Percentiles rank a stretch among this genome's conserved stretches.
Evolutionary conservation across 2,888 invertebrate species (phyloP).

Genomic region (Ennomos erosarius): DNA sequence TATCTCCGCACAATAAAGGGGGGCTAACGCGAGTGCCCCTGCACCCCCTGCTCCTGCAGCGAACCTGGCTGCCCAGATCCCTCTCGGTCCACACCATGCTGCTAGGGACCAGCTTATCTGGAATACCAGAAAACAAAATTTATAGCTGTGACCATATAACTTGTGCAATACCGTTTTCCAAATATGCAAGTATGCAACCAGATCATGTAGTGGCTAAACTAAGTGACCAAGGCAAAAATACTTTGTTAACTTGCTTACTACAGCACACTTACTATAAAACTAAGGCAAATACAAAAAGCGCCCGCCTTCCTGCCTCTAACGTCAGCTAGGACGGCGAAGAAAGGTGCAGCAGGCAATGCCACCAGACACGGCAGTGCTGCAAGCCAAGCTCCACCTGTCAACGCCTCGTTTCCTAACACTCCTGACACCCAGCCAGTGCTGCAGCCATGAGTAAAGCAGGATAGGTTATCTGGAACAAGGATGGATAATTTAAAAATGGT

Average conservation of each 20-base stretch:
- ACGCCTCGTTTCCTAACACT: slow-evolving; percentile 72
- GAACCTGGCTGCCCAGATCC: slow-evolving; percentile 75
- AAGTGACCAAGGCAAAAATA: too few species aligned
- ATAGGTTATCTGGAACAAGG: slow-evolving; percentile 67
- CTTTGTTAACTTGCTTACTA: too few species aligned
- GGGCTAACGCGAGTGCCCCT: slow-evolving; percentile 70
- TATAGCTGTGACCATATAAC: not conserved
- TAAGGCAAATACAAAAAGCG: slow-evolving; percentile 68
- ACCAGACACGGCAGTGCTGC: slow-evolving; percentile 76
- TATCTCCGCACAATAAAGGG: slow-evolving; percentile 77
- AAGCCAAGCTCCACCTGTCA: slow-evolving; percentile 78
- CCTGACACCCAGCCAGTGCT: slow-evolving; percentile 81
- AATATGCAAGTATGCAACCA: too few species aligned
- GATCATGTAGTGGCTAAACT: too few species aligned
- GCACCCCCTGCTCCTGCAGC: slow-evolving; percentile 79
- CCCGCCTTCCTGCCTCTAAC: slow-evolving; percentile 72
- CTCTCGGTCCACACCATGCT: slow-evolving; percentile 75
- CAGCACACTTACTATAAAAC: slow-evolving; percentile 71
- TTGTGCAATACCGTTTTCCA: too few species aligned
- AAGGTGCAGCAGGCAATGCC: slow-evolving; percentile 76
- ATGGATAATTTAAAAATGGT: too few species aligned
- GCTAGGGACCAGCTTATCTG: slow-evolving; percentile 78
- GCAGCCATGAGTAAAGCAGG: slow-evolving; percentile 81
- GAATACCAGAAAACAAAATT: slow-evolving; percentile 21
- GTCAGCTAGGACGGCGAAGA: slow-evolving; percentile 77